These are phyloP conservation scores for Formica exsecta DNA, from an alignment of 1,140 invertebrate genomes.

Conservation along the genomic window DNA sequence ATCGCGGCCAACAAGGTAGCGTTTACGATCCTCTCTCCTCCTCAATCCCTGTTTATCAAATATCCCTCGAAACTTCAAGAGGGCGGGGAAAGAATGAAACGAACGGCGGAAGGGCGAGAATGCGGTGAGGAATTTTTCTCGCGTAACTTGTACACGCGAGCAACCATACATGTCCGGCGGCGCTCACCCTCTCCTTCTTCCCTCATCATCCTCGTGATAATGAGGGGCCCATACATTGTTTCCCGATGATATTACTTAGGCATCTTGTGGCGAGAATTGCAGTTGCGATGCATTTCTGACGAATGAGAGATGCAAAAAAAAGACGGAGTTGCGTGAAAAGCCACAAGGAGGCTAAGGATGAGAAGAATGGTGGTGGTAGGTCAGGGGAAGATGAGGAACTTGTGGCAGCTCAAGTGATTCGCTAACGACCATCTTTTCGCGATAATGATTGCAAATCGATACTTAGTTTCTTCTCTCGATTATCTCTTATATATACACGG, in stretches of 20 bases:
- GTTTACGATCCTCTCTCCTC: not conserved
- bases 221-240: constrained; percentile 31
- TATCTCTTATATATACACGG: not conserved
- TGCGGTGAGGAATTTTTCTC: constrained; percentile 9
- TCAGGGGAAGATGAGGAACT: too few relatives aligned
- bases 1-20: constrained; percentile 45
- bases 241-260: not conserved
- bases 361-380: too few relatives aligned
- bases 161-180: constrained; percentile 11
- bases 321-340: not conserved
- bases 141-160: constrained; percentile 46
- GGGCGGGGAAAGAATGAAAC: too few relatives aligned
- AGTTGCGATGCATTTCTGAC: not conserved
- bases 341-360: not conserved
- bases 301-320: not conserved
- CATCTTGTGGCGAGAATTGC: constrained; percentile 33
- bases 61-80: not conserved
- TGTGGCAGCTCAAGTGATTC: constrained; percentile 22
- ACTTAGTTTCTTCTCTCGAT: not conserved
- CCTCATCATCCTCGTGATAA: not conserved
- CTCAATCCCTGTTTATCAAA: not conserved
- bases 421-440: constrained; percentile 20
- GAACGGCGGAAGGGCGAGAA: not conserved
- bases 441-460: constrained; percentile 40
- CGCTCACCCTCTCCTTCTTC: not conserved